Base-by-base conservation (phyloP, 2,888 invertebrate genomes). In the Eupithecia centaureata region DNA sequence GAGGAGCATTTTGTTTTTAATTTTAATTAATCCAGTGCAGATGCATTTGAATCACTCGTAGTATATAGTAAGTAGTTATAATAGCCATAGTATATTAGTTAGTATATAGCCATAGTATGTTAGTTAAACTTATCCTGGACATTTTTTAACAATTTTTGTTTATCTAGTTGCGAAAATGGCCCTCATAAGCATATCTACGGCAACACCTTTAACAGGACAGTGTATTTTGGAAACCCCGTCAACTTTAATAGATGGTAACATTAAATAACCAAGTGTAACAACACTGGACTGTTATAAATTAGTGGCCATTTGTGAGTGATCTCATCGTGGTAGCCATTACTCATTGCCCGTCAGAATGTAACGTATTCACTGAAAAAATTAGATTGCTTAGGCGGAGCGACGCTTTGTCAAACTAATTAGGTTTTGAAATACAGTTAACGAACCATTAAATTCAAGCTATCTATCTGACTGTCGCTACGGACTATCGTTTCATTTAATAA, bases 271-370 rank as follows among this genome's bases (percentile, higher is more conserved):
- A 78, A 87, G 86, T 83, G 80, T 85, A 87, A 82, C 82, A 83
- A 86, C 84, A 81, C 79, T 78, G 80, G 82, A 83, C 78, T 81
- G 81, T 79, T 82, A 80, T 76, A 80, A 91, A 91, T 91, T 91
- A 90, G 87, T 85, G 66, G 81, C 83, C 80, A 84, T 86, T 86
- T 86, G 83, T 83, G 86, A 85, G 84, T 92, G 91, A 91, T 88
- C 90, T 91, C 91, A 91, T 88, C 86, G 81, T 65, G 68, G 73
- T 63, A 77, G 77, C 79, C 87, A 88, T 91, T 91, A 91, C 83
- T 91, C 90, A 91, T 88, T 86, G 82, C 82, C 76, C 74, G 84
- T 82, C 83, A 78, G 78, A 77, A 54, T 59, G 76, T 78, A 76
- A 77, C 74, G 77, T 69, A 71, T 76, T 78, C 77, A 79, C 79